phyloP scores from a whole-genome alignment of 2,113 vertebrate genomes.

The Pollachius pollachius region DNA sequence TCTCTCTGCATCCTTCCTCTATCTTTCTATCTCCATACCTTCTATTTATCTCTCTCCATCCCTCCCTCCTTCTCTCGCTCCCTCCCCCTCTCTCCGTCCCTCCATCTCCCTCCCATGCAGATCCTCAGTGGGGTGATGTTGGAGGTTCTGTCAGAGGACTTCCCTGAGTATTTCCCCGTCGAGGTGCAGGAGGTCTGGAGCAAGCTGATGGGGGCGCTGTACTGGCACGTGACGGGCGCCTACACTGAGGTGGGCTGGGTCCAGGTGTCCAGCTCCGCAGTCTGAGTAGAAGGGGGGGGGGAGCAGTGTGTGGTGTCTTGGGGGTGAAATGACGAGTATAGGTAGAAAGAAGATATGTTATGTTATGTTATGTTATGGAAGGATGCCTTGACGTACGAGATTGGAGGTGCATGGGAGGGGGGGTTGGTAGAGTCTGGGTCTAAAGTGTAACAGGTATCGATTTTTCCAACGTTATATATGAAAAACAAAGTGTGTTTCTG shows the following conservation, averaged over 20 bases:
- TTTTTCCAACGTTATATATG: background rate
- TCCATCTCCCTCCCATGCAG: conserved; percentile 59
- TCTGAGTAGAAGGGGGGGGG: conserved; percentile 70
- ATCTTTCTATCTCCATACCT: background rate
- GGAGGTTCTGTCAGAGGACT: conserved; percentile 89
- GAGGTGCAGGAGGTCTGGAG: conserved; percentile 89
- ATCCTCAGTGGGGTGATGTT: conserved; percentile 89
- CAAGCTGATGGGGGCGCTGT: conserved; percentile 87
- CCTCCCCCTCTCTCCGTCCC: background rate
- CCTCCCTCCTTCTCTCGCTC: background rate
- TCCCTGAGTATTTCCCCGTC: conserved; percentile 83
- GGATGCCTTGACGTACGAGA: background rate
- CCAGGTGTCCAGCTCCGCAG: conserved; percentile 88
- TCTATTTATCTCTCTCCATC: conserved; percentile 18
- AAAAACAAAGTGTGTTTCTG: no score
- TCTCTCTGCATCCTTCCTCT: background rate
- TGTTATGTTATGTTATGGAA: background rate
- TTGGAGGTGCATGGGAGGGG: no score
- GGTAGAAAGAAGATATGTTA: background rate
- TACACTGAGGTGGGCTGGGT: conserved; percentile 97
- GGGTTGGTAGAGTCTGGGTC: background rate
- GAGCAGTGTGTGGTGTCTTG: conserved; percentile 18
- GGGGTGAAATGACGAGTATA: conserved; percentile 1
- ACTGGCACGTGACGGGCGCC: conserved; percentile 87
- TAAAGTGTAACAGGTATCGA: conserved; percentile 36